Evolutionary conservation across 2,113 vertebrate species (phyloP), one percentile per base, ranked within the genome.

Genomic region (Odocoileus virginianus): DNA sequence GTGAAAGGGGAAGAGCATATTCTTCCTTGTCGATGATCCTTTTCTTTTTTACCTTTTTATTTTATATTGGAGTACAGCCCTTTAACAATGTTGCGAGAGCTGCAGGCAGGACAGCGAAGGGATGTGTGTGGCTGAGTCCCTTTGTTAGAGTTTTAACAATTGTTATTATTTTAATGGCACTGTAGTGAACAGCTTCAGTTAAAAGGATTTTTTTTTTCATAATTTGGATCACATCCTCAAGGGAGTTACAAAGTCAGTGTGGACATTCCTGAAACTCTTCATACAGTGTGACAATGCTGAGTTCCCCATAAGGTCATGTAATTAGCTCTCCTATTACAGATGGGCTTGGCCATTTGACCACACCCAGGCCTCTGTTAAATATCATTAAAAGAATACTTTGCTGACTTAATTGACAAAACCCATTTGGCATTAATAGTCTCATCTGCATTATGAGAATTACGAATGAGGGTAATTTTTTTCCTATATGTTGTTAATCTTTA

Each of bases 401-500:
- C 55, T 89, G n/a, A 60, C 45, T 74, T 88, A 27, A 87, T 33
- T 58, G 47, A 50, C 17, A 57, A 82, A 88, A 28, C 28, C 14
- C 27, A 2, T 67, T 76, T 40, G 19, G 23, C 16, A 12, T 19
- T 88, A 50, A 15, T 45, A 13, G 45, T 74, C 57, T 95, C 50
- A 43, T 96, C 58, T 60, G 54, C 57, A 78, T 95, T 85, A n/a
- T 43, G 2, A 81, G 30, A 9, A 60, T 96, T 92, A n/a, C 84
- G 64, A 64, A 11, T 27, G 43, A 82, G 50, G 21, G 43, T 36
- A 54, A 64, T 28, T 60, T 33, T 21, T 60, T 74, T 90, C 21
- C 76, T 25, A 0, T 8, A 21, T 76, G n/a, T 64, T 95, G 2
- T 76, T 64, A 60, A 17, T 52, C 28, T 71, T 67, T 93, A 61